A percentile compares a stretch with the other conserved stretches of the same genome.
Conservation (phyloP, 2,797 vertebrate genomes). For the Oreonectes daqikongensis region DNA sequence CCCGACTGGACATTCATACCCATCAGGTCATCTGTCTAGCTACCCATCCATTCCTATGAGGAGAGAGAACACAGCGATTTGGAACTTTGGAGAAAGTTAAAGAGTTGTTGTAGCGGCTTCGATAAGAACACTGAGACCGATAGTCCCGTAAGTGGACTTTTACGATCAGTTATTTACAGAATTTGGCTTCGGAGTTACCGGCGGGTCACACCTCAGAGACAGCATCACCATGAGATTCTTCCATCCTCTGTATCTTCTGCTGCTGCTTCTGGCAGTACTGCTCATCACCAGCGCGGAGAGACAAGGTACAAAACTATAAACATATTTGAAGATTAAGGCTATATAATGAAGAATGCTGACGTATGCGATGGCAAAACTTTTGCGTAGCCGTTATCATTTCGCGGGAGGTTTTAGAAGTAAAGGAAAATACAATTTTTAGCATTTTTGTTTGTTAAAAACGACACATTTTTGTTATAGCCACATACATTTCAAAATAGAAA, state of each 20-base stretch:
- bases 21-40: conserved; percentile 43
- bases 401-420: too few species aligned
- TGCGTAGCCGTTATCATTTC: neutral
- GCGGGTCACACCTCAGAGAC: neutral
- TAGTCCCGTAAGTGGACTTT: neutral
- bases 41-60: conserved; percentile 58
- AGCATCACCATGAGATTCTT: conserved; percentile 73
- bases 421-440: too few species aligned
- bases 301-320: conserved; percentile 65
- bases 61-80: conserved; percentile 13
- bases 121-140: neutral
- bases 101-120: neutral
- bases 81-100: conserved; percentile 30
- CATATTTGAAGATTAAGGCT: neutral
- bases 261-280: conserved; percentile 65
- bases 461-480: too few species aligned
- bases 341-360: neutral
- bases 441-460: too few species aligned
- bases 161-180: conserved; percentile 16
- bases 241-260: conserved; percentile 71
- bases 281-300: conserved; percentile 58
- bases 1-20: conserved; percentile 68
- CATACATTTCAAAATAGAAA: too few species aligned
- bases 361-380: neutral
- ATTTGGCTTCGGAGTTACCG: neutral